Evolutionary conservation across 2,113 vertebrate species (phyloP).

Genomic region (Anarhynchus alexandrinus): DNA sequence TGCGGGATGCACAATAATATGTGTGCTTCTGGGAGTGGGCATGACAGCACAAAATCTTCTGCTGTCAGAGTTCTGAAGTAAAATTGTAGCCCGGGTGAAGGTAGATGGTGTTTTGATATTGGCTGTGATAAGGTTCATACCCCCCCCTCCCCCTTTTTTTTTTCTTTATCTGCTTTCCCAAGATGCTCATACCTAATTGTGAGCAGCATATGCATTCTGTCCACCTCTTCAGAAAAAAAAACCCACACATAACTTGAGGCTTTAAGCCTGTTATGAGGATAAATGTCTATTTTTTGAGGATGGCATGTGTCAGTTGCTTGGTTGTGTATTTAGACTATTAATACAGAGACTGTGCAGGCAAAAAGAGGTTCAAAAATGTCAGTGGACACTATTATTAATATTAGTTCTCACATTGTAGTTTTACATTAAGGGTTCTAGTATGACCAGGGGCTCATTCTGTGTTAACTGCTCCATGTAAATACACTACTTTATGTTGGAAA

Average conservation of each 20-base stretch:
- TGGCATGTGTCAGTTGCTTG: neutral
- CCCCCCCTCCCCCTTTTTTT: accelerated
- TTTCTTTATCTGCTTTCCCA: neutral
- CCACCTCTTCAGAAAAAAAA: neutral
- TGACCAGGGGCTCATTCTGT: neutral
- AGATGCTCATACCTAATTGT: neutral
- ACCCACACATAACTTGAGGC: neutral
- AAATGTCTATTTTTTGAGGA: neutral
- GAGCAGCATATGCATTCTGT: neutral
- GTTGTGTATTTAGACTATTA: neutral
- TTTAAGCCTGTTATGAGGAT: neutral
- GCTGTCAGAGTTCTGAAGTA: neutral
- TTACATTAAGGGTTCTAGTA: neutral
- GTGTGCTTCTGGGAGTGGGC: neutral
- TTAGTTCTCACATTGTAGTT: neutral
- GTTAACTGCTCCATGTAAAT: neutral
- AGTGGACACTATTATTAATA: neutral
- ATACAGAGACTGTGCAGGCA: neutral
- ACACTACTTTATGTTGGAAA: neutral
- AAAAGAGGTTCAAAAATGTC: neutral
- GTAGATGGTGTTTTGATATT: neutral
- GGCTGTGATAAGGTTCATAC: neutral
- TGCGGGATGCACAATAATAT: neutral
- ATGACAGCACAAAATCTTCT: neutral
- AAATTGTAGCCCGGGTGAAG: neutral